These are phyloP conservation scores for Leptinotarsa texana DNA, from an alignment of 1,140 invertebrate species.

Conservation along the genomic window DNA sequence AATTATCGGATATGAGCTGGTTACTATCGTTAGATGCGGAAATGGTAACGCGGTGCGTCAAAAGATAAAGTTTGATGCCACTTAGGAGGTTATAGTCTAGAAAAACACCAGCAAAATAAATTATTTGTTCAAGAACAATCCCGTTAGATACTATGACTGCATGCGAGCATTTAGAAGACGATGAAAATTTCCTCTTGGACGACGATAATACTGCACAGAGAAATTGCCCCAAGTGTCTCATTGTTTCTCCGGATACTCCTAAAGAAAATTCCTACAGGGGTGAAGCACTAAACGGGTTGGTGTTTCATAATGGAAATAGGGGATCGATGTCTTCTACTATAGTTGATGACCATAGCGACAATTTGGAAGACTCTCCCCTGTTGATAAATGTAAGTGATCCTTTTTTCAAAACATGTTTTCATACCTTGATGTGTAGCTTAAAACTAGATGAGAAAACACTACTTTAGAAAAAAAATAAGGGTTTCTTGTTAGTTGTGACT, in stretches of 20 bases:
- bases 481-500: too few relatives aligned
- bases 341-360: conserved; percentile 35
- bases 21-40: not conserved
- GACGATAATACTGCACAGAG: conserved; percentile 35
- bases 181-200: conserved; percentile 37
- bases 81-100: not conserved
- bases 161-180: conserved; percentile 31
- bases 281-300: conserved; percentile 22
- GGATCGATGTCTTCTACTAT: conserved; percentile 21
- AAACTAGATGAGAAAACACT: too few relatives aligned
- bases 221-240: conserved; percentile 32
- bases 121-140: not conserved
- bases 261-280: conserved; percentile 24
- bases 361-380: conserved; percentile 46
- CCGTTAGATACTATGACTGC: conserved; percentile 13
- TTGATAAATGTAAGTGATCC: conserved; percentile 41
- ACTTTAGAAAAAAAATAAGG: too few relatives aligned
- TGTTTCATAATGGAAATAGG: conserved; percentile 24
- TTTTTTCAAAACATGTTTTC: conserved; percentile 11
- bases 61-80: not conserved
- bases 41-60: not conserved
- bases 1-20: not conserved
- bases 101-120: not conserved
- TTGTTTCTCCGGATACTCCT: conserved; percentile 12
- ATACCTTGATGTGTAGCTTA: not conserved